Base-by-base conservation (phyloP, 2,113 vertebrate genomes). In the Syngnathoides biaculeatus region DNA sequence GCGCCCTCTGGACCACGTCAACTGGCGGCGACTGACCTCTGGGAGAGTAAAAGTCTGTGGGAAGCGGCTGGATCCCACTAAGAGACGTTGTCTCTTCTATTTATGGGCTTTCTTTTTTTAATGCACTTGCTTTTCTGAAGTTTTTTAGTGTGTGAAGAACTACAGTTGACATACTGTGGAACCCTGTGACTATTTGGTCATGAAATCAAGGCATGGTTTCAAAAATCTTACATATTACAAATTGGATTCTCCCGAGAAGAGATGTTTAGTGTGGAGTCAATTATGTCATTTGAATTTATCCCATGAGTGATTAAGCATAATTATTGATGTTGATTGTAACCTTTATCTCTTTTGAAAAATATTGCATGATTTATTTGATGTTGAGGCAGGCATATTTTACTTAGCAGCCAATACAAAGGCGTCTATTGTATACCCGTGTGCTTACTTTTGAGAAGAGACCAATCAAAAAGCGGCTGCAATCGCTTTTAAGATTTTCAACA, bases 1-100 rank as follows among this genome's bases (percentile, higher is more conserved):
- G 59, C 88, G 84, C 77, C 82, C 78, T 86, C 74, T 84, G 78
- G 71, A 83, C 74, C 43, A 85, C 81, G 72, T 89, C 89, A 89
- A 79, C 64, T 26, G 64, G 68, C 73, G 68, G 75, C 59, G 69
- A 74, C 67, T 68, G 84, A 87, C 87, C 85, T 75, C 45, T 35
- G 59, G 7, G 14, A 26, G 40, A 62, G 40, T 43, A 15, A 72
- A 76, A 59, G 86, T 79, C 67, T 87, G 86, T 90, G 90, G 90
- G 89, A 92, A 91, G 84, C 58, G 60, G 50, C 52, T 52, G 40
- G 58, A 83, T 74, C 79, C 76, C 67, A 80, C 68, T 20, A 4
- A 22, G 35, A 75, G 57, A 82, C 59, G 61, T 38, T 73, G 35
- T 72, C 47, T 52, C 47, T 56, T 74, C 67, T 70, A 66, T 80